Evolutionary conservation across 2,888 invertebrate genomes (phyloP).

Genomic region (Ectemnius continuus): DNA sequence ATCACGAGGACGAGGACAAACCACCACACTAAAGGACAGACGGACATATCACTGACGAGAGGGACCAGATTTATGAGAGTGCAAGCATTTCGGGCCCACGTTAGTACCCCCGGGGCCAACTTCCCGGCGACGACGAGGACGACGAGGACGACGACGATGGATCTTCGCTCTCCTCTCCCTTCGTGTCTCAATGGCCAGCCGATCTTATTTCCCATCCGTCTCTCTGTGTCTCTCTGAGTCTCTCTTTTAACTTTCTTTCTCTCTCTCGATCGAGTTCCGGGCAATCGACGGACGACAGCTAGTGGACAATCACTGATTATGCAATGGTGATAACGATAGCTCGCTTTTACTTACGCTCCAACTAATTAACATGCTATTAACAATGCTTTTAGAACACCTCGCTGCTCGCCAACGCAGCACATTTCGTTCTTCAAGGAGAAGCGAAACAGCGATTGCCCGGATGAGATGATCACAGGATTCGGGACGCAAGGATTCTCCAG

Average conservation of each 20-base stretch:
- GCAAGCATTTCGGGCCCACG: neutral
- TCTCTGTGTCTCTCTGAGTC: no score
- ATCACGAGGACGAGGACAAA: conserved; percentile 49
- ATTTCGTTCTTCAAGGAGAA: no score
- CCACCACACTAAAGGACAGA: conserved; percentile 56
- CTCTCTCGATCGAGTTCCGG: no score
- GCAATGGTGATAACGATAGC: conserved; percentile 16
- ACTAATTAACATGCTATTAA: conserved; percentile 8
- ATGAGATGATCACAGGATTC: no score
- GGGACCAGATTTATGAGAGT: neutral
- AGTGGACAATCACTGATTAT: conserved; percentile 9
- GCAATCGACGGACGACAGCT: no score
- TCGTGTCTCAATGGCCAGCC: neutral
- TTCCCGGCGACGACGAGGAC: no score
- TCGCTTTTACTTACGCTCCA: neutral
- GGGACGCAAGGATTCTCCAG: no score
- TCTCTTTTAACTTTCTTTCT: no score
- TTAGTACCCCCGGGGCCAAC: neutral
- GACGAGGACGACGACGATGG: neutral
- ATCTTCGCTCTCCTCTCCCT: no score
- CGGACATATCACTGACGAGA: conserved; percentile 29
- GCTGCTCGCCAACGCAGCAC: no score
- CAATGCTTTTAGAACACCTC: no score
- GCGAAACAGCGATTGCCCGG: no score
- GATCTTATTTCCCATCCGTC: neutral